Evolutionary conservation across 2,888 invertebrate species (phyloP).

Genomic region (Cantharis rufa): DNA sequence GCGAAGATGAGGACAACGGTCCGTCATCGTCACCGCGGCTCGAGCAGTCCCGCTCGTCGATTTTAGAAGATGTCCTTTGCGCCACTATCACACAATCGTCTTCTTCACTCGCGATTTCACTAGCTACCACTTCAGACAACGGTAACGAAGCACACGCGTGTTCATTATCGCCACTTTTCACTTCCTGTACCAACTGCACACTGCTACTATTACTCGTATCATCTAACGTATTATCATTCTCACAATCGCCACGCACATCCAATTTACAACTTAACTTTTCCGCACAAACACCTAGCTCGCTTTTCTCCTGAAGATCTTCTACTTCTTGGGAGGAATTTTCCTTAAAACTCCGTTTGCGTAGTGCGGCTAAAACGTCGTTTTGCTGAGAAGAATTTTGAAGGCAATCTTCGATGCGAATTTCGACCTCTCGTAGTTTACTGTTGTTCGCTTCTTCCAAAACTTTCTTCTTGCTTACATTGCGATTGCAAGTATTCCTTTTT

Average conservation of each 20-base stretch:
- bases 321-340: conserved; percentile 33
- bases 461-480: conserved; percentile 51
- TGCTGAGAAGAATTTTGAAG: conserved; percentile 44
- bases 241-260: conserved; percentile 16
- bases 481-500: conserved; percentile 47
- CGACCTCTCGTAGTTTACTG: conserved; percentile 54
- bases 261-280: conserved; percentile 19
- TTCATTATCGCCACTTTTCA: conserved; percentile 38
- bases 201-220: conserved; percentile 43
- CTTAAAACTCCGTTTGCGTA: conserved; percentile 39
- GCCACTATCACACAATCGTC: conserved; percentile 70
- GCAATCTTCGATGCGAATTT: conserved; percentile 54
- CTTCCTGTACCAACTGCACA: conserved; percentile 43
- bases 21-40: conserved; percentile 57
- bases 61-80: conserved; percentile 42
- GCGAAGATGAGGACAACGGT: conserved; percentile 53
- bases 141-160: conserved; percentile 40
- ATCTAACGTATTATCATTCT: conserved; percentile 40
- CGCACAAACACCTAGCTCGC: neutral
- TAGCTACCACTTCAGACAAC: conserved; percentile 39
- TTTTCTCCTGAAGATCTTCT: conserved; percentile 5
- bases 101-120: conserved; percentile 61
- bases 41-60: conserved; percentile 51
- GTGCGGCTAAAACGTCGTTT: conserved; percentile 42
- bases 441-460: conserved; percentile 55